Conservation (phyloP, 2,888 invertebrate species). For the Atherix ibis region DNA sequence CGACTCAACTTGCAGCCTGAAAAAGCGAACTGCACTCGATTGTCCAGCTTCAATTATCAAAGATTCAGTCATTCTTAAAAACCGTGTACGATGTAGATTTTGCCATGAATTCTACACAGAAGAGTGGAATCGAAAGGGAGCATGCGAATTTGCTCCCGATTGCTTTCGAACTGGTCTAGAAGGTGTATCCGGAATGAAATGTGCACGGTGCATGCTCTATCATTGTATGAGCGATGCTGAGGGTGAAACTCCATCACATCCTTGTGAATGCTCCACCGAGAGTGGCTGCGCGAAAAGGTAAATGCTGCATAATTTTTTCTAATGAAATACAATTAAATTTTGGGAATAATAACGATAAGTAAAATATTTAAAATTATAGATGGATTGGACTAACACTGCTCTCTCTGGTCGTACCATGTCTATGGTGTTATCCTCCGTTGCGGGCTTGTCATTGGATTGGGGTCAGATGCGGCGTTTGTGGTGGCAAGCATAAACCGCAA, state of each 20-base stretch:
- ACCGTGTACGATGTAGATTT: constrained; percentile 40
- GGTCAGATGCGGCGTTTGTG: constrained; percentile 63
- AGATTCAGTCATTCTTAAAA: constrained; percentile 25
- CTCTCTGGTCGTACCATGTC: constrained; percentile 77
- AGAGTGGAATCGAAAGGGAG: constrained; percentile 72
- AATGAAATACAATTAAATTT: too few relatives aligned
- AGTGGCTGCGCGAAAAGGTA: constrained; percentile 57
- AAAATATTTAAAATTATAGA: too few relatives aligned
- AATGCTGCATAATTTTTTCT: too few relatives aligned
- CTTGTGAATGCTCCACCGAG: constrained; percentile 65
- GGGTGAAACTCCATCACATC: constrained; percentile 71
- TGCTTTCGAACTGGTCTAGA: constrained; percentile 64
- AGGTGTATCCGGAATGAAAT: constrained; percentile 66
- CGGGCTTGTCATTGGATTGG: constrained; percentile 73
- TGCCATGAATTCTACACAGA: constrained; percentile 69
- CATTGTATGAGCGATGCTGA: constrained; percentile 87
- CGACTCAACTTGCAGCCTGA: constrained; percentile 43
- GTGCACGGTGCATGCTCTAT: constrained; percentile 80
- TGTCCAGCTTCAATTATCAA: constrained; percentile 26
- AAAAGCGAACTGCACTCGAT: constrained; percentile 44
- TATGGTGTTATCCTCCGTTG: constrained; percentile 86
- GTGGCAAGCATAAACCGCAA: constrained; percentile 56
- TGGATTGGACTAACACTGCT: constrained; percentile 78
- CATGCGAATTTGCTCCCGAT: constrained; percentile 78
- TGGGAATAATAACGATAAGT: too few relatives aligned